Evolutionary conservation across 2,888 invertebrate genomes (phyloP), one percentile per base, ranked within the genome.

Genomic region (Latheticus oryzae): DNA sequence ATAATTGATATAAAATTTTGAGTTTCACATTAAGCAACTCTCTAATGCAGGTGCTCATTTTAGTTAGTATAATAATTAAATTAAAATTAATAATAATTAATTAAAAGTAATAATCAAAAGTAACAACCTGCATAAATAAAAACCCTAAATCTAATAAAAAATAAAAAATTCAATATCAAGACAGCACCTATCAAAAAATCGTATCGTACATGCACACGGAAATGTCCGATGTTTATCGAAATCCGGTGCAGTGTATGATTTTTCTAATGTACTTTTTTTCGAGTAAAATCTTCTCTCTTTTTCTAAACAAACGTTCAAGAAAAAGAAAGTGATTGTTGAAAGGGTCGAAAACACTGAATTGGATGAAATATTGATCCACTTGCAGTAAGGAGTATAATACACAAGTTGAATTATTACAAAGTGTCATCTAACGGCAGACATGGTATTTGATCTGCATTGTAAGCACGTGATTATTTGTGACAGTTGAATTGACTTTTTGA

Each of bases 321-420:
- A 55, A 61, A 52, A 59, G 55, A 61, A 59, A 53, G 50, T 53
- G 30, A 53, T 51, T 43, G 58, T 45, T 26, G n/a, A 53, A 56
- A 35, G 55, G 58, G 55, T 58, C 37, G 51, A 62, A 62, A 60
- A 58, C 53, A 53, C 30, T 50, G 58, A 58, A 60, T 62, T 51
- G 54, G 64, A 57, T 60, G 48, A 60, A 64, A 62, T 66, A 66
- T 66, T 58, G 66, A 66, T 66, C 63, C 55, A 62, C 62, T 61
- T 66, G 66, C 66, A 66, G 57, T 63, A 66, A n/a, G n/a, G n/a
- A n/a, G 24, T 58, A 58, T 28, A 32, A 33, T 24, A 43, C 33
- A 35, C 19, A 51, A 32, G 16, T 50, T 15, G 16, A 51, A 43
- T 43, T 33, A 26, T 30, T 48, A 48, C 16, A 30, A 23, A 35